Percentiles rank a stretch among this genome's conserved stretches.
Evolutionary conservation across 2,113 vertebrate genomes (phyloP).

Genomic region (Caloenas nicobarica): DNA sequence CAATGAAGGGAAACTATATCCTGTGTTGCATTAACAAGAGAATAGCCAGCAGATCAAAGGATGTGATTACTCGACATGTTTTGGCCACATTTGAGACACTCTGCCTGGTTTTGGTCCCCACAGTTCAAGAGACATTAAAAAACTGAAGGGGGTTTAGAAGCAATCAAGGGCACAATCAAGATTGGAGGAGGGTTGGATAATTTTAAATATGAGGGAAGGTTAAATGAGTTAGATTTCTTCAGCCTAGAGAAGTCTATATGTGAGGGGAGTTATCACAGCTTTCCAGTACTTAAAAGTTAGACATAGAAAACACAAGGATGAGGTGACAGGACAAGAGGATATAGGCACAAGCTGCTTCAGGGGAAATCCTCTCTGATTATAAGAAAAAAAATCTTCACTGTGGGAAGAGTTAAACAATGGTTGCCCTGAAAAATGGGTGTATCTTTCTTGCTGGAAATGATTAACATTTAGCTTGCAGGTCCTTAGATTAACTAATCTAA

Average conservation of each 20-base stretch:
- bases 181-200: not conserved
- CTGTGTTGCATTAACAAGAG: not conserved
- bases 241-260: not conserved
- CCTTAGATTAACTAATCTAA: not conserved
- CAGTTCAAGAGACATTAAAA: not conserved
- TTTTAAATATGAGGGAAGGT: not conserved
- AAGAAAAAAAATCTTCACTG: not conserved
- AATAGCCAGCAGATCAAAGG: not conserved
- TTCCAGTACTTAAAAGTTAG: not conserved
- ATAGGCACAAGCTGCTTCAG: not conserved
- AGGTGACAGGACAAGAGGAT: not conserved
- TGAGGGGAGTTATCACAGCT: not conserved
- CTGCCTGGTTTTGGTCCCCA: not conserved
- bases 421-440: too few relatives aligned
- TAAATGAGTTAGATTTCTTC: not conserved
- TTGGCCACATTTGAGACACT: not conserved
- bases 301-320: not conserved
- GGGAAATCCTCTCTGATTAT: not conserved
- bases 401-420: not conserved
- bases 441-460: not conserved
- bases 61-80: not conserved
- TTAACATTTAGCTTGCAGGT: not conserved
- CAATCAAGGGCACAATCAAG: not conserved
- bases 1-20: not conserved
- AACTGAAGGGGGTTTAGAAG: not conserved